phyloP scores from a whole-genome alignment of 2,113 vertebrate genomes.

The Brevimyrus niger region DNA sequence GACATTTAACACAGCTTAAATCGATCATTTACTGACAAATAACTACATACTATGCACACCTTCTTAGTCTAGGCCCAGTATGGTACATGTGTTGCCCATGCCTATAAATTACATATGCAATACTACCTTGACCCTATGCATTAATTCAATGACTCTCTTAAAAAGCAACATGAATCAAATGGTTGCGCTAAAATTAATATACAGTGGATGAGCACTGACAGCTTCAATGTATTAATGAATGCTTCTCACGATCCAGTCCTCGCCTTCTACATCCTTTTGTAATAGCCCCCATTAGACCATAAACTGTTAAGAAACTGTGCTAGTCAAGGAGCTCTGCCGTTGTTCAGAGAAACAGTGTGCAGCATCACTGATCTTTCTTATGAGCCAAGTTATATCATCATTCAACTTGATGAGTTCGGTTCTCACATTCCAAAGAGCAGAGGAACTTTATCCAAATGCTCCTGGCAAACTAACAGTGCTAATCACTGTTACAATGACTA shows the following conservation, averaged over 20 bases:
- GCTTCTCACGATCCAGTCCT: background rate
- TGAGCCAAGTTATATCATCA: slow-evolving; percentile 2
- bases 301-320: background rate
- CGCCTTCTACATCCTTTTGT: background rate
- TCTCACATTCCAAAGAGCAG: slow-evolving; percentile 5
- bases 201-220: background rate
- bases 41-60: background rate
- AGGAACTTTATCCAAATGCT: background rate
- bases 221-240: background rate
- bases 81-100: background rate
- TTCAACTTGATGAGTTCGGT: background rate
- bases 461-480: background rate
- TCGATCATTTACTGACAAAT: background rate
- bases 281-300: background rate
- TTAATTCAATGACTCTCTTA: background rate
- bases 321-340: background rate
- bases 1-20: background rate
- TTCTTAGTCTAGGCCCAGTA: background rate
- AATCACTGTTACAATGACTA: slow-evolving; percentile 10
- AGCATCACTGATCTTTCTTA: background rate
- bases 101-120: background rate
- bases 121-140: background rate
- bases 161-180: background rate
- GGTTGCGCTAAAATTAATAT: background rate
- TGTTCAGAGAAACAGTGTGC: background rate